Conservation (phyloP, 2,888 invertebrate genomes). For the Synergus laeviventris region DNA sequence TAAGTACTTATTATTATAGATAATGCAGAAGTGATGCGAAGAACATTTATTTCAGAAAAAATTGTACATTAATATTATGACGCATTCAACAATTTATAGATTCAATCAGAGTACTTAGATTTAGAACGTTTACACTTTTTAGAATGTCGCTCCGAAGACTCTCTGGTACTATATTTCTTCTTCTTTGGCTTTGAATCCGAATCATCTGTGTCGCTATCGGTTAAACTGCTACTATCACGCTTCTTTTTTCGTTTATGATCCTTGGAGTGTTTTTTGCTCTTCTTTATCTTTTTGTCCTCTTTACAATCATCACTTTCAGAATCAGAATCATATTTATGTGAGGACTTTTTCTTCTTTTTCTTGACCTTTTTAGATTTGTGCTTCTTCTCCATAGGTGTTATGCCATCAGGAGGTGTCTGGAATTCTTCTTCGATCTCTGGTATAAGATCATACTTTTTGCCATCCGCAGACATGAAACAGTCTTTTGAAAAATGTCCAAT, state of each 20-base stretch:
- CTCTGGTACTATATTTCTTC: constrained; percentile 44
- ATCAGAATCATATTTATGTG: constrained; percentile 56
- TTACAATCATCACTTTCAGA: constrained; percentile 54
- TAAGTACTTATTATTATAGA: constrained; percentile 73
- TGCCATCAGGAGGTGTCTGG: constrained; percentile 14
- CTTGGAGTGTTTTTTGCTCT: constrained; percentile 63
- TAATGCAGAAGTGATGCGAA: no score
- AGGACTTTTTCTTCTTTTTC: constrained; percentile 67
- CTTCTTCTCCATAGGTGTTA: constrained; percentile 61
- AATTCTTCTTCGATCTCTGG: constrained; percentile 68
- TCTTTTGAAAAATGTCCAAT: constrained; percentile 73
- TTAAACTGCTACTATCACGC: constrained; percentile 57
- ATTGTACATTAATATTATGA: not conserved
- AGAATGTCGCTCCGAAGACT: constrained; percentile 51
- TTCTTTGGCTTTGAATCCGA: constrained; percentile 55
- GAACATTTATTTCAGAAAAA: constrained; percentile 9
- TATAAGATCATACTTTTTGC: constrained; percentile 74
- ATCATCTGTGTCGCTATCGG: constrained; percentile 56
- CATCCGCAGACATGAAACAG: constrained; percentile 73
- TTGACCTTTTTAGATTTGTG: constrained; percentile 66
- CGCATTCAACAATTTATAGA: not conserved
- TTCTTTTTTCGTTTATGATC: constrained; percentile 62
- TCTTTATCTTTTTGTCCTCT: constrained; percentile 60
- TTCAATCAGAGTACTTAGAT: constrained; percentile 61
- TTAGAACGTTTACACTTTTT: constrained; percentile 71